Conservation (phyloP, 1,140 invertebrate genomes). For the Trichogramma pretiosum region DNA sequence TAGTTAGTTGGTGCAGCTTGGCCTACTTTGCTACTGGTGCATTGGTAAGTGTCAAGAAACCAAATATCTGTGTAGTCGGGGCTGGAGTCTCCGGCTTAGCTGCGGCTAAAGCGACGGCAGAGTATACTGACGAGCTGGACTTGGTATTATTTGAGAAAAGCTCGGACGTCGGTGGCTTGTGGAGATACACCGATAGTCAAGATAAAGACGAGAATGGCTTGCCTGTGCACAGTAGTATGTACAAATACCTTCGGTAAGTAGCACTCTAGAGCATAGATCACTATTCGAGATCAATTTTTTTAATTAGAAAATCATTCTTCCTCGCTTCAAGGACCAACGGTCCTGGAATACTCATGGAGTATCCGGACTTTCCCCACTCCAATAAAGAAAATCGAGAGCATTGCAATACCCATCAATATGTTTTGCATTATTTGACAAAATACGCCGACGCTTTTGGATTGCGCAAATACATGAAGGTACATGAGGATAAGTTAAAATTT, state of each 20-base stretch:
- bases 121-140: too few species aligned
- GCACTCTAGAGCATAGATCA: too few species aligned
- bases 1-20: too few species aligned
- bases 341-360: slow-evolving; percentile 68
- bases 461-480: slow-evolving; percentile 47
- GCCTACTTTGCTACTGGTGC: too few species aligned
- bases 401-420: slow-evolving; percentile 51
- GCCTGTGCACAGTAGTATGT: slow-evolving; percentile 62
- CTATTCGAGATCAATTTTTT: too few species aligned
- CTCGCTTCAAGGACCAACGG: slow-evolving; percentile 77
- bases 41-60: too few species aligned
- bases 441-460: slow-evolving; percentile 52
- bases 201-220: slow-evolving; percentile 50
- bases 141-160: slow-evolving; percentile 46
- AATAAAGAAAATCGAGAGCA: slow-evolving; percentile 37
- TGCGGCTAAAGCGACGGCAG: too few species aligned
- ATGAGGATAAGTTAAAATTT: too few species aligned
- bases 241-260: slow-evolving; percentile 53
- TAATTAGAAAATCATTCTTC: too few species aligned
- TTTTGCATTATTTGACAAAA: slow-evolving; percentile 55
- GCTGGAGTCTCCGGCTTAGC: too few species aligned
- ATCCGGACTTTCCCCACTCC: slow-evolving; percentile 56
- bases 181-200: slow-evolving; percentile 56
- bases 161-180: slow-evolving; percentile 57
- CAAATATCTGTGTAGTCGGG: too few species aligned